These are phyloP conservation scores for Sternotherus odoratus DNA, from an alignment of 2,797 vertebrate species.

Conservation along the genomic window DNA sequence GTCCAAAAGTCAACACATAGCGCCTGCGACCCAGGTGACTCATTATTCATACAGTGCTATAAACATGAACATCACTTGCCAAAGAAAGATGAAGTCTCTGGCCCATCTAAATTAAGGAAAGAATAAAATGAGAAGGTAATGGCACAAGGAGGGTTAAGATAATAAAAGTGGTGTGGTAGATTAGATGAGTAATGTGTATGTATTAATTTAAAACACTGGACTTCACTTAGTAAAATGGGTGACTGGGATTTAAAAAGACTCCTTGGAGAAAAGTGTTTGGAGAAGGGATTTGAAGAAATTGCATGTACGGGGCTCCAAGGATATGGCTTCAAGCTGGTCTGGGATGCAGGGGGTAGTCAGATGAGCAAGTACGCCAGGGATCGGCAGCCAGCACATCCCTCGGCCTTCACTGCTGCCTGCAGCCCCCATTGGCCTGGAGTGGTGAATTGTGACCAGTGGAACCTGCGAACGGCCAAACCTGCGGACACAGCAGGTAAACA, in stretches of 20 bases:
- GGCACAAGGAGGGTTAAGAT: background rate
- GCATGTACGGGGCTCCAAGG: background rate
- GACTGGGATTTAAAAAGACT: background rate
- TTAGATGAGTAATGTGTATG: background rate
- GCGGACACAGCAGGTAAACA: too few relatives aligned
- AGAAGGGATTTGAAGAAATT: background rate
- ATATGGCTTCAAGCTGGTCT: background rate
- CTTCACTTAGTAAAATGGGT: background rate
- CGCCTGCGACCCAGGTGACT: background rate
- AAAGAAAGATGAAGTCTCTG: background rate
- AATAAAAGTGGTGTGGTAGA: background rate
- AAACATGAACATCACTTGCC: background rate
- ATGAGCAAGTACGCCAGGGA: background rate
- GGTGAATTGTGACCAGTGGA: too few relatives aligned
- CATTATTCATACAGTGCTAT: background rate
- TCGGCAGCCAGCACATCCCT: too few relatives aligned
- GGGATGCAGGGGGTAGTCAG: background rate
- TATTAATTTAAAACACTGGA: background rate
- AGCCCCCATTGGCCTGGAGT: too few relatives aligned
- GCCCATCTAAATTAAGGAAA: background rate
- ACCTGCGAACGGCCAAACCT: too few relatives aligned
- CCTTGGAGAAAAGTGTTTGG: background rate
- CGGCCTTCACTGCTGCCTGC: too few relatives aligned
- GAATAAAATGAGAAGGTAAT: background rate
- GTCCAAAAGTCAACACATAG: background rate